These are phyloP conservation scores for Tetranychus urticae DNA, from an alignment of 1,140 invertebrate species.

Conservation along the genomic window DNA sequence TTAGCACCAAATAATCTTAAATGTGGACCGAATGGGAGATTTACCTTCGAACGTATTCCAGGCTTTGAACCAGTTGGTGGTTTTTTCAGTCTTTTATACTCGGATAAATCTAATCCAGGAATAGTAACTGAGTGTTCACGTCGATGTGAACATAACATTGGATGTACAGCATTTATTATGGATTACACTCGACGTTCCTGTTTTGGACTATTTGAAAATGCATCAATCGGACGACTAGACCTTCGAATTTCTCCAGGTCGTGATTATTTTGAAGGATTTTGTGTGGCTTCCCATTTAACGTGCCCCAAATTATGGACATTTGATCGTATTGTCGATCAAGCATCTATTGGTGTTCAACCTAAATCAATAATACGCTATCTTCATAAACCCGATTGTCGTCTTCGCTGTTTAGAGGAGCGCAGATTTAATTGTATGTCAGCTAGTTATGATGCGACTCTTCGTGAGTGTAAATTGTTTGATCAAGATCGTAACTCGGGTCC, in stretches of 20 bases:
- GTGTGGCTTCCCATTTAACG: slow-evolving; percentile 15
- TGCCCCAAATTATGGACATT: slow-evolving; percentile 21
- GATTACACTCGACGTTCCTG: slow-evolving; percentile 24
- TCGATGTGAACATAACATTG: slow-evolving; percentile 19
- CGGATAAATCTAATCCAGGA: slow-evolving; percentile 14
- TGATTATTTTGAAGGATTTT: slow-evolving; percentile 25
- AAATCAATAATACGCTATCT: slow-evolving; percentile 18
- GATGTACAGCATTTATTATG: slow-evolving; percentile 23
- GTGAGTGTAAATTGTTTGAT: slow-evolving; percentile 23
- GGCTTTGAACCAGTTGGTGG: slow-evolving; percentile 22
- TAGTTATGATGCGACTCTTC: slow-evolving; percentile 21
- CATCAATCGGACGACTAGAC: slow-evolving; percentile 17
- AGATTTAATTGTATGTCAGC: slow-evolving; percentile 24
- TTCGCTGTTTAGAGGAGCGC: slow-evolving; percentile 23
- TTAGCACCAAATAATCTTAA: background rate
- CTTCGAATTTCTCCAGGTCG: slow-evolving; percentile 20
- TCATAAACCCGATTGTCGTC: slow-evolving; percentile 23
- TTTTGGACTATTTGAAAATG: slow-evolving; percentile 18
- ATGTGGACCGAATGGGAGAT: slow-evolving; percentile 15
- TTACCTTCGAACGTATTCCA: slow-evolving; percentile 23
- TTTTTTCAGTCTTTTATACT: slow-evolving; percentile 17
- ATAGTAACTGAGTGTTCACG: slow-evolving; percentile 21
- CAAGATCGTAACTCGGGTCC: slow-evolving; percentile 21
- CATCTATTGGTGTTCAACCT: slow-evolving; percentile 17
- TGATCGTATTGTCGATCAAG: slow-evolving; percentile 23